These are phyloP conservation scores for Perccottus glenii DNA, from an alignment of 2,113 vertebrate genomes.

Conservation along the genomic window DNA sequence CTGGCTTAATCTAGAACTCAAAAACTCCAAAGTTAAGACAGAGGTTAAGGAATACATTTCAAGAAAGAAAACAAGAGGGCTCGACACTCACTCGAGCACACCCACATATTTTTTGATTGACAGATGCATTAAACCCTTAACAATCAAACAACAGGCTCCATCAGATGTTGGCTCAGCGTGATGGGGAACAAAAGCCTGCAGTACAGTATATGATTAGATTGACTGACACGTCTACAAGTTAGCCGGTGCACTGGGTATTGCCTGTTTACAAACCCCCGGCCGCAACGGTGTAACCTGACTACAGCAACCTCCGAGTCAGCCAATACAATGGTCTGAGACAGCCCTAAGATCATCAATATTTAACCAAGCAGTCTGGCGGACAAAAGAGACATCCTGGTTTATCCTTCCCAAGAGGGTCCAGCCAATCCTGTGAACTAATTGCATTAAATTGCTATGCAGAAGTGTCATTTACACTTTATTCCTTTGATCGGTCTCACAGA, in stretches of 20 bases:
- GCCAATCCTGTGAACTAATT: constrained; percentile 43
- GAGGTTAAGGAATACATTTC: constrained; percentile 13
- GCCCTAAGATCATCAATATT: constrained; percentile 56
- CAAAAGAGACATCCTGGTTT: constrained; percentile 50
- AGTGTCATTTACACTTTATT: constrained; percentile 49
- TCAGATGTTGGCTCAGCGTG: constrained; percentile 44
- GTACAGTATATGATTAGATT: constrained; percentile 51
- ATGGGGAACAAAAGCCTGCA: constrained; percentile 40
- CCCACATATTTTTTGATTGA: constrained; percentile 49
- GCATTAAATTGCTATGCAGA: constrained; percentile 50
- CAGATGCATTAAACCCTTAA: constrained; percentile 55
- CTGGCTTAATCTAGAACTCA: constrained; percentile 1
- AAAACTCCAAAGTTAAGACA: constrained; percentile 15
- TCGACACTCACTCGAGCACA: constrained; percentile 14
- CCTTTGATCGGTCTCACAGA: constrained; percentile 24
- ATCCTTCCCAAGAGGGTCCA: constrained; percentile 34
- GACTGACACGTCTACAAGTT: constrained; percentile 52
- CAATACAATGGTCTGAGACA: constrained; percentile 51
- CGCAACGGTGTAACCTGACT: constrained; percentile 32
- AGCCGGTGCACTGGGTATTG: constrained; percentile 40
- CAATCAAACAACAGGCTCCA: constrained; percentile 55
- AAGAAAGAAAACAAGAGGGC: constrained; percentile 12
- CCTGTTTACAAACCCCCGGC: constrained; percentile 50
- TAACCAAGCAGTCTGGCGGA: constrained; percentile 45
- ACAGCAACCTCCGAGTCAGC: constrained; percentile 30